Conservation (phyloP, 2,797 vertebrate genomes). For the Distichodus sexfasciatus region DNA sequence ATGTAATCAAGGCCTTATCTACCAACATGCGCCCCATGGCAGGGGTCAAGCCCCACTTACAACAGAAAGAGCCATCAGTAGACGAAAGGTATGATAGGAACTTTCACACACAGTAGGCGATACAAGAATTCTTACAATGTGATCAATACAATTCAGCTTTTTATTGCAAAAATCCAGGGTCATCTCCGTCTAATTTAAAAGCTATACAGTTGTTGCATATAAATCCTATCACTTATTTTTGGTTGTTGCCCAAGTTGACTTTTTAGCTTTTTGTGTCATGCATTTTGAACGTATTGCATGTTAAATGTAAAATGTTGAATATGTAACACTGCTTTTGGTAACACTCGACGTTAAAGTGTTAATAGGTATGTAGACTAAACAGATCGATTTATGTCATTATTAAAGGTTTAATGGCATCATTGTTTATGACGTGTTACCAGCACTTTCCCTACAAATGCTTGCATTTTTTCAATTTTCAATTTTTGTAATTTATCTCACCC, state of each 20-base stretch:
- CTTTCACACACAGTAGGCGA: not conserved
- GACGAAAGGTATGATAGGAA: constrained; percentile 87
- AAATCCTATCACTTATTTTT: not conserved
- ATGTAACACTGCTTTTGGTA: no score
- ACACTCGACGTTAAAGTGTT: no score
- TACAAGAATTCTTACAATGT: constrained; percentile 10
- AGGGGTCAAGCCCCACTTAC: constrained; percentile 94
- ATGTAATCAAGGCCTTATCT: constrained; percentile 98
- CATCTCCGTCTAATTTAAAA: not conserved
- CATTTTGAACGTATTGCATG: no score
- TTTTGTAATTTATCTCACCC: not conserved
- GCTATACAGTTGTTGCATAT: not conserved
- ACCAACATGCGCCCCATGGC: constrained; percentile 93
- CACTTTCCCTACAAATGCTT: not conserved
- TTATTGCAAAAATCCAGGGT: not conserved
- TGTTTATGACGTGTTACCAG: no score
- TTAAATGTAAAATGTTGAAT: no score
- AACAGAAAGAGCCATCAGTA: constrained; percentile 91
- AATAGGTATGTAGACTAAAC: no score
- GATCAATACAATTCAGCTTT: not conserved
- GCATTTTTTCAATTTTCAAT: not conserved
- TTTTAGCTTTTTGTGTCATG: no score
- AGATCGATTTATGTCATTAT: no score
- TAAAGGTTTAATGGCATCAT: no score
- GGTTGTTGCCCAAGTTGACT: no score